Evolutionary conservation across 2,797 vertebrate genomes (phyloP).

Genomic region (Poeciliopsis turneri): DNA sequence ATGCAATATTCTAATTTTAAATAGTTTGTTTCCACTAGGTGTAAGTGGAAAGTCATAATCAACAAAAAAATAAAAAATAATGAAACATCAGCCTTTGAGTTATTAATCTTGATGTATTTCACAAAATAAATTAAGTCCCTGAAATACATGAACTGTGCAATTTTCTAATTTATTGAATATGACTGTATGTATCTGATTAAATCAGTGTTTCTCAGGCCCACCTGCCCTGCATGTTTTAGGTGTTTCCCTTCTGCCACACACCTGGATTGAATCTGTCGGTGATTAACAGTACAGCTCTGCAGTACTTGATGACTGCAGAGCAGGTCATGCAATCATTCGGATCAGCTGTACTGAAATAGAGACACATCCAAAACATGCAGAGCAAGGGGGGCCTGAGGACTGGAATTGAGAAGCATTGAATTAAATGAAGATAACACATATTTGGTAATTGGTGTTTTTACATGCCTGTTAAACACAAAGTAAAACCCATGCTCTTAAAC

Average conservation of each 20-base stretch:
- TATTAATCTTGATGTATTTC: background rate
- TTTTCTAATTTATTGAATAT: background rate
- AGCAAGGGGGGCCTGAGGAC: too few relatives aligned
- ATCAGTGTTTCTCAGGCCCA: too few relatives aligned
- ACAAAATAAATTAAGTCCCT: background rate
- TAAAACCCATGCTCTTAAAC: background rate
- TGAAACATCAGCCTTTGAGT: background rate
- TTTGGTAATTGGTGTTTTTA: background rate
- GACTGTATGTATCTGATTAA: background rate
- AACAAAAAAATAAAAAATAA: background rate
- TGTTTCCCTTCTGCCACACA: too few relatives aligned
- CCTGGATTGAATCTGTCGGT: too few relatives aligned
- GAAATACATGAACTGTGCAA: background rate
- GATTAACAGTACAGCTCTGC: too few relatives aligned
- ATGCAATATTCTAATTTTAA: background rate
- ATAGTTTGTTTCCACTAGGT: background rate
- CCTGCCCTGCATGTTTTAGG: too few relatives aligned
- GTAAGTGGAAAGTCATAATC: background rate
- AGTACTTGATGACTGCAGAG: too few relatives aligned
- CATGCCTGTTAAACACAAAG: background rate
- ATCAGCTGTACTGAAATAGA: too few relatives aligned
- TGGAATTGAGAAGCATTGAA: too few relatives aligned
- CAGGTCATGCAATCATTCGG: too few relatives aligned
- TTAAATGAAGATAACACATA: background rate
- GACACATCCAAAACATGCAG: too few relatives aligned